Percentiles rank a stretch among this genome's conserved stretches.
Evolutionary conservation across 1,140 invertebrate genomes (phyloP).

Genomic region (Armadillidium nasatum): DNA sequence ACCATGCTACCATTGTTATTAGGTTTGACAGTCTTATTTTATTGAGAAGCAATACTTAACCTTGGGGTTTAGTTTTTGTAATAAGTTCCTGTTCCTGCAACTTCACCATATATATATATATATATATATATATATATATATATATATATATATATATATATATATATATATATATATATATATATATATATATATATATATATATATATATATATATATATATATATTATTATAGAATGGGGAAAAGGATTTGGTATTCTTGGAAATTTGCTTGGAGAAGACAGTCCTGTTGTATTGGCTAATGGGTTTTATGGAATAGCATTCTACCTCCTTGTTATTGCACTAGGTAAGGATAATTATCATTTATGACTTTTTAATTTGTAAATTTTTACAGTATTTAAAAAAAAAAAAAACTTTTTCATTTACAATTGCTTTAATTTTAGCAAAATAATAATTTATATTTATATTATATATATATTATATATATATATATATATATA

Average conservation of each 20-base stretch:
- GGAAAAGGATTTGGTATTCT: conserved; percentile 3
- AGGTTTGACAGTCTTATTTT: not conserved
- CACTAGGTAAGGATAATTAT: not conserved
- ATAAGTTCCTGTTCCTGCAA: not conserved
- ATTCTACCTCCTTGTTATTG: not conserved
- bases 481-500: too few species aligned
- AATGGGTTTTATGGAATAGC: not conserved
- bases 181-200: not conserved
- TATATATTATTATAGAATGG: not conserved
- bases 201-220: not conserved
- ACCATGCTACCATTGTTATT: not conserved
- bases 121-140: not conserved
- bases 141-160: not conserved
- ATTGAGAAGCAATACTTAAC: too few species aligned
- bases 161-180: not conserved
- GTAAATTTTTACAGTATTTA: not conserved
- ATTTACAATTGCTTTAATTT: not conserved
- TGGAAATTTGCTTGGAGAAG: not conserved
- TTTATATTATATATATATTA: too few species aligned
- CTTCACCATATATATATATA: conserved; percentile 2
- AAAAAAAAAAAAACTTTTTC: not conserved
- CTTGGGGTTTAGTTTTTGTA: not conserved
- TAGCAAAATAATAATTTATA: not conserved
- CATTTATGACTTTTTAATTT: not conserved
- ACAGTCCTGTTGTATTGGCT: not conserved